phyloP scores from a whole-genome alignment of 2,888 invertebrate species.

The Biston stratarius region DNA sequence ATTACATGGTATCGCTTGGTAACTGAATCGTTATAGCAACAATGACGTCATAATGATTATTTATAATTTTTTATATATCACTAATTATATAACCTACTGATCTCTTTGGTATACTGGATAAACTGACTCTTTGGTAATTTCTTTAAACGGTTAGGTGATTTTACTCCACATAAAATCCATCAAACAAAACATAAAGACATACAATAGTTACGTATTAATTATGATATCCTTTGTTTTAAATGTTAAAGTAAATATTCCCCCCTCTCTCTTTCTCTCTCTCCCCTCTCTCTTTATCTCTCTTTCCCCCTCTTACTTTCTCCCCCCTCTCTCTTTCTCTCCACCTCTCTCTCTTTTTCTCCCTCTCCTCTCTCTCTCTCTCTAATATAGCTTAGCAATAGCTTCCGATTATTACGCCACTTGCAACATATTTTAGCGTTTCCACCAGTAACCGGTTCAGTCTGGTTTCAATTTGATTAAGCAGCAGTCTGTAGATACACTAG shows the following conservation, averaged over 20 bases:
- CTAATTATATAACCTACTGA: not conserved
- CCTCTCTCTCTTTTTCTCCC: too few species aligned
- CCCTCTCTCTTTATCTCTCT: too few species aligned
- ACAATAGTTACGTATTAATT: not conserved
- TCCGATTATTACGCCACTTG: constrained; percentile 28
- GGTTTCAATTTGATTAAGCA: constrained; percentile 17
- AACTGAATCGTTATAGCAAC: constrained; percentile 15
- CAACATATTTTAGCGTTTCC: constrained; percentile 8
- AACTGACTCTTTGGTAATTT: not conserved
- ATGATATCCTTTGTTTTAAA: not conserved
- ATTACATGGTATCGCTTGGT: constrained; percentile 19
- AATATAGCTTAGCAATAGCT: constrained; percentile 2
- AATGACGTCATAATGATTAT: constrained; percentile 4
- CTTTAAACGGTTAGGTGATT: not conserved
- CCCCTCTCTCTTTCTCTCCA: constrained; percentile 1
- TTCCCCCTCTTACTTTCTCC: too few species aligned
- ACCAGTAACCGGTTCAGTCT: constrained; percentile 24
- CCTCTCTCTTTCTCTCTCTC: constrained; percentile 3
- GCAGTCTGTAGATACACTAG: constrained; percentile 11
- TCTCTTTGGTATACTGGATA: too few species aligned
- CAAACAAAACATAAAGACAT: not conserved
- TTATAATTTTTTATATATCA: constrained; percentile 1
- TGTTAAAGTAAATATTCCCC: not conserved
- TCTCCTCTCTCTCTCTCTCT: constrained; percentile 1
- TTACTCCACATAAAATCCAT: not conserved